Conservation (phyloP, 2,113 vertebrate species). For the Chaenocephalus aceratus region DNA sequence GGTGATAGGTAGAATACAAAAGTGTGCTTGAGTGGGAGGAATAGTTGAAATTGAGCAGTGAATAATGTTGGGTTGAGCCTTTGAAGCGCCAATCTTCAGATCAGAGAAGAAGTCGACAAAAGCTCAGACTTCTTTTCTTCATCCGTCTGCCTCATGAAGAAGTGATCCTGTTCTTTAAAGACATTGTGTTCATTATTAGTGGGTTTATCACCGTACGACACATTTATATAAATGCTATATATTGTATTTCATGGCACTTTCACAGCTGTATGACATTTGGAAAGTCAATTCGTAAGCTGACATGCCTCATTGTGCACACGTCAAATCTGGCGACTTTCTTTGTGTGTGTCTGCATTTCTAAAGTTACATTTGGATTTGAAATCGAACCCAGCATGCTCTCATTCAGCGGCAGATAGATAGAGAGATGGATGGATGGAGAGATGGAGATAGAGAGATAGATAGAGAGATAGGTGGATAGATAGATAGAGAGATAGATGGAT, state of each 20-base stretch:
- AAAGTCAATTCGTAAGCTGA: slow-evolving; percentile 18
- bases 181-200: neutral
- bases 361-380: no score
- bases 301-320: neutral
- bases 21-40: slow-evolving; percentile 56
- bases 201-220: neutral
- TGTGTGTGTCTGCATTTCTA: neutral
- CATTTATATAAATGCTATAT: neutral
- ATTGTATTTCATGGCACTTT: neutral
- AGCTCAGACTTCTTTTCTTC: slow-evolving; percentile 23
- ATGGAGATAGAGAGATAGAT: no score
- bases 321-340: slow-evolving; percentile 31
- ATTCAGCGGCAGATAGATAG: neutral
- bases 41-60: slow-evolving; percentile 58
- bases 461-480: no score
- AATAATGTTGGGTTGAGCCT: slow-evolving; percentile 59
- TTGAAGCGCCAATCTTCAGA: slow-evolving; percentile 64
- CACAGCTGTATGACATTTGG: neutral
- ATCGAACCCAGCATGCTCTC: slow-evolving; percentile 3
- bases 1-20: slow-evolving; percentile 56
- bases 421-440: no score
- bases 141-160: slow-evolving; percentile 13
- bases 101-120: slow-evolving; percentile 57
- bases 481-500: no score
- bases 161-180: slow-evolving; percentile 1